Base-by-base conservation (phyloP, 1,140 invertebrate species). In the Drosophila ohnishii region DNA sequence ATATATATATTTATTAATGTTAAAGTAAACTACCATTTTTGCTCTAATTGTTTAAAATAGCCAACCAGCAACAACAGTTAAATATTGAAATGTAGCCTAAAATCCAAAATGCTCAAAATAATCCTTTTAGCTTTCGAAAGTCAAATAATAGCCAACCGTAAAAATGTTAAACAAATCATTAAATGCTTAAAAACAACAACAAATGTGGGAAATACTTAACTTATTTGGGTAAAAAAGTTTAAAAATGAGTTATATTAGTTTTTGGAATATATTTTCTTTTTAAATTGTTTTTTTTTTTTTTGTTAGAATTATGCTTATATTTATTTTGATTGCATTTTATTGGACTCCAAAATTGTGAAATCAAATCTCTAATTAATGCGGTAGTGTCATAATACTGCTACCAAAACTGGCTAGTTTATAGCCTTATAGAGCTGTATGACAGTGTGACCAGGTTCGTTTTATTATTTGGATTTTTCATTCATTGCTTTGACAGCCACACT, bases 81-180 rank as follows among this genome's bases (percentile, higher is more conserved):
- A 61, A 73, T 53, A 53, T 71, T 78, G 75, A 72, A 72, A 84
- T 69, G 80, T 85, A 85, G 73, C 48, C 48, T 57, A 75, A 72
- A 85, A 58, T 73, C 74, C 82, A 74, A 87, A 35, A 71, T 69
- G 83, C 83, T 86, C 83, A 86, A 53, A 35, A 86, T 86, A 88
- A 79, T 56, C 79, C 69, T 60, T 76, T 83, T 86, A 86, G 84
- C 84, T 87, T 87, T 87, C 87, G 53, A 87, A 83, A 70, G 44
- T 73, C 84, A 88, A 75, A 82, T 86, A 86, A 88, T 87, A 87
- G 84, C 75, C 80, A 72, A 58, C 82, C 71, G 61, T 84, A 74
- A 88, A 88, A 80, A 84, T 87, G 84, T 87, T 87, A 87, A 64
- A 69, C 64, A 65, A 78, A 81, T 56, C 75, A 80, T 57, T 75